Conservation (phyloP, 92 coral and sea anemone genomes). For the Palythoa grandis region DNA sequence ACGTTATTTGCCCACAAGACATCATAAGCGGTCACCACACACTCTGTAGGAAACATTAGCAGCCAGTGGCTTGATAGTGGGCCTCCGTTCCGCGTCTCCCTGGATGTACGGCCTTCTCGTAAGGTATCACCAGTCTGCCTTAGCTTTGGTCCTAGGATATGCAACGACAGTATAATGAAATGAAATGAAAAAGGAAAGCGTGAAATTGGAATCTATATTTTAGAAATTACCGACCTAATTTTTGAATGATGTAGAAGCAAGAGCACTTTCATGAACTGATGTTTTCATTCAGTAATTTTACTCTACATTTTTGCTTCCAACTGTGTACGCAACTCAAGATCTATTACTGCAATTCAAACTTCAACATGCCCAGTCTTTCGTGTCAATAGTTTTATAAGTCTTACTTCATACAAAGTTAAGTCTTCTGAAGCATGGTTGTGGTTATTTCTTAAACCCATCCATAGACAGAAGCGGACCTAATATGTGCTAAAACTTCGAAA, state of each 20-base stretch:
- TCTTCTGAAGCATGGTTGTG: background rate
- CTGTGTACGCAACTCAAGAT: background rate
- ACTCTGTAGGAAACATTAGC: constrained; percentile 83
- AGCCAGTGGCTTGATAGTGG: constrained; percentile 42
- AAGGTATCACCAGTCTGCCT: background rate
- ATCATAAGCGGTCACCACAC: constrained; percentile 79
- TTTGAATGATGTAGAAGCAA: too few relatives aligned
- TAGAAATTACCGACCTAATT: background rate
- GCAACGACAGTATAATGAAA: background rate
- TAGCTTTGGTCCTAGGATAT: background rate
- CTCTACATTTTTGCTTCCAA: background rate
- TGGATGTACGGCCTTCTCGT: background rate
- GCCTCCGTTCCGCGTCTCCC: background rate
- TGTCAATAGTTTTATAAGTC: background rate
- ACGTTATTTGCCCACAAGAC: constrained; percentile 75
- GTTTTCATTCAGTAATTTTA: background rate
- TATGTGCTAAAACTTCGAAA: too few relatives aligned
- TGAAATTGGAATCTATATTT: background rate
- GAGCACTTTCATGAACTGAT: background rate
- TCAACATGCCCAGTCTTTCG: background rate
- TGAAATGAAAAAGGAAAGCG: background rate
- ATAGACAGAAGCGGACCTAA: too few relatives aligned
- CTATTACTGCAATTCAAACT: background rate
- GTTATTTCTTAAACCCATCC: too few relatives aligned
- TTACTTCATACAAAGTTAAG: background rate